A percentile compares a stretch with the other conserved stretches of the same genome.
Evolutionary conservation across 2,113 vertebrate species (phyloP).

Genomic region (Ivindomyrus marchei): DNA sequence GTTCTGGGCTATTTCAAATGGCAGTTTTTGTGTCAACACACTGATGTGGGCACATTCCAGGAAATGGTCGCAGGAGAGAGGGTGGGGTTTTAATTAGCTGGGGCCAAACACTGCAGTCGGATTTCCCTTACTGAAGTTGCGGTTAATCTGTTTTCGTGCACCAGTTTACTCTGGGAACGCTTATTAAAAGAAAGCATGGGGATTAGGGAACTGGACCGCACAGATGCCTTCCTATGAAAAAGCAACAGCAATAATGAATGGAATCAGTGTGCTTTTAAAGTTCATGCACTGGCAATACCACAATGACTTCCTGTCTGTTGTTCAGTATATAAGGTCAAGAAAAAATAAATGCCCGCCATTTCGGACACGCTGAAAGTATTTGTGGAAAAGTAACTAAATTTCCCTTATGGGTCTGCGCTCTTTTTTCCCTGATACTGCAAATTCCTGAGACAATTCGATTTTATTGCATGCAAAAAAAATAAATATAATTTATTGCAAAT

Average conservation of each 20-base stretch:
- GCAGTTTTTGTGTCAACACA: slow-evolving; percentile 1
- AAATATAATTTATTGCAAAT: not conserved
- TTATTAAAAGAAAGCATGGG: slow-evolving; percentile 11
- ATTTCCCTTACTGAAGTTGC: slow-evolving; percentile 12
- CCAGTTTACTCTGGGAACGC: slow-evolving; percentile 13
- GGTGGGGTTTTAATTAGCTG: slow-evolving; percentile 4
- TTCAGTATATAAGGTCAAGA: not conserved
- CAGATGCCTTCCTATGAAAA: slow-evolving; percentile 20
- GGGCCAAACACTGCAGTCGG: slow-evolving; percentile 7
- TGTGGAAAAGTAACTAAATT: not conserved
- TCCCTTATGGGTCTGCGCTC: not conserved
- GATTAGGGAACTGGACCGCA: not conserved
- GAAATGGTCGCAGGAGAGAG: slow-evolving; percentile 14
- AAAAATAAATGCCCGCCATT: not conserved
- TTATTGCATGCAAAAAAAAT: not conserved
- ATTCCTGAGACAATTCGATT: not conserved
- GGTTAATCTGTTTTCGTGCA: slow-evolving; percentile 10
- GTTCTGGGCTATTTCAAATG: slow-evolving; percentile 1
- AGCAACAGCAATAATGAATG: slow-evolving; percentile 18
- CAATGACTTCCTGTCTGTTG: not conserved
- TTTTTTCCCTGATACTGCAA: not conserved
- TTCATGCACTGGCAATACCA: not conserved
- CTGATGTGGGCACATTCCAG: slow-evolving; percentile 17
- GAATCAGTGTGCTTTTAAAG: slow-evolving; percentile 1
- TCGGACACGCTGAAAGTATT: not conserved